These are phyloP conservation scores for Laticauda laticaudata DNA, from an alignment of 2,113 vertebrate species.

Conservation along the genomic window DNA sequence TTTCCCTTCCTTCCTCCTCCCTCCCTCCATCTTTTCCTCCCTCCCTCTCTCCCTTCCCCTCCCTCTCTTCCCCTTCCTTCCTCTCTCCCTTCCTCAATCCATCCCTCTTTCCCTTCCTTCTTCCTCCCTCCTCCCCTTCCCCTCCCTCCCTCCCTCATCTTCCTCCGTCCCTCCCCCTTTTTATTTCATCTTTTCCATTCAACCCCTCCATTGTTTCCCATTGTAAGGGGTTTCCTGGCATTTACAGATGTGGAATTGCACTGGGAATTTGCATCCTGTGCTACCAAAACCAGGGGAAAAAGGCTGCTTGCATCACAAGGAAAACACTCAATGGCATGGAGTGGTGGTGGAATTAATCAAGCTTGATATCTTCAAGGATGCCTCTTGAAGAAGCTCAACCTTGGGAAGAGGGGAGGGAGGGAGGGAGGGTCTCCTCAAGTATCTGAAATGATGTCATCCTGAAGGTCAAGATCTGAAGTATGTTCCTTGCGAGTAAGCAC, in stretches of 20 bases:
- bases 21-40: no score
- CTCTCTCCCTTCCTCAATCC: neutral
- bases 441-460: neutral
- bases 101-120: neutral
- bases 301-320: neutral
- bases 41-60: neutral
- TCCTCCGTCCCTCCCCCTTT: neutral
- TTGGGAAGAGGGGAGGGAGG: neutral
- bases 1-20: no score
- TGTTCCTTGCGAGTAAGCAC: neutral
- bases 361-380: neutral
- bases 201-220: neutral
- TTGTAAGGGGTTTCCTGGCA: neutral
- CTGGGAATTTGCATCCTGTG: neutral
- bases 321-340: neutral
- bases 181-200: neutral
- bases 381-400: neutral
- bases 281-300: neutral
- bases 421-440: neutral
- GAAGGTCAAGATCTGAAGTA: neutral
- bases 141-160: no score
- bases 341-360: neutral
- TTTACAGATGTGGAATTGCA: neutral
- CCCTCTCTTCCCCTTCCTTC: no score
- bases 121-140: no score